Evolutionary conservation across 2,888 invertebrate species (phyloP), one percentile per base, ranked within the genome.

Genomic region (Amphipyra tragopoginis): DNA sequence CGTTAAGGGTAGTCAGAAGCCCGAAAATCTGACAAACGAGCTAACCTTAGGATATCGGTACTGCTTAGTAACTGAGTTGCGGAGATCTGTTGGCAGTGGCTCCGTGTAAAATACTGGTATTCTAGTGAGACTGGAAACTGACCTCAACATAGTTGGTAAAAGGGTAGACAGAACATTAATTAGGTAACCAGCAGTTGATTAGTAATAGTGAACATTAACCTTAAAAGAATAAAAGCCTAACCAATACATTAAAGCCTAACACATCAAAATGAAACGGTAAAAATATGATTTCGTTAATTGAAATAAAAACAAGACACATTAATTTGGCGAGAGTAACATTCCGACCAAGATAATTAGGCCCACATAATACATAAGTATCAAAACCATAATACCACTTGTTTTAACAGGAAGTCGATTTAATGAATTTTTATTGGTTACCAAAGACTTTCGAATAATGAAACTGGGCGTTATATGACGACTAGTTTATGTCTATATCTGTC

Each of bases 401-500:
- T 72, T 64, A 79, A 86, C 91, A 88, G 91, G 92, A 92, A 92
- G 90, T 91, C 82, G 81, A 86, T 89, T 71, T 88, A 90, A 88
- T 87, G 84, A 82, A 69, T 60, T 86, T 87, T 90, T 91, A 91
- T 92, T 88, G 83, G 82, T 74, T 76, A 82, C 75, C 80, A 78
- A 79, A 82, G 82, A 87, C 90, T 90, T 91, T 91, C 90, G 80
- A 88, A 84, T 81, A 77, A 70, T 79, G 79, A 81, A 81, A 76
- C 76, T 67, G 74, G 61, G 76, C 72, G 75, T 70, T 80, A 79
- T 81, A 82, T 73, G 66, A 54, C 76, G 72, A 75, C 83, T 78
- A 77, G 80, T 83, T 85, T 75, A 77, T 76, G 67, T 77, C 73
- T 77, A 61, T 71, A 80, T 77, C 77, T 77, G 77, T 80, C 69